phyloP scores from a whole-genome alignment of 2,888 invertebrate genomes.

The Choreutis nemorana region DNA sequence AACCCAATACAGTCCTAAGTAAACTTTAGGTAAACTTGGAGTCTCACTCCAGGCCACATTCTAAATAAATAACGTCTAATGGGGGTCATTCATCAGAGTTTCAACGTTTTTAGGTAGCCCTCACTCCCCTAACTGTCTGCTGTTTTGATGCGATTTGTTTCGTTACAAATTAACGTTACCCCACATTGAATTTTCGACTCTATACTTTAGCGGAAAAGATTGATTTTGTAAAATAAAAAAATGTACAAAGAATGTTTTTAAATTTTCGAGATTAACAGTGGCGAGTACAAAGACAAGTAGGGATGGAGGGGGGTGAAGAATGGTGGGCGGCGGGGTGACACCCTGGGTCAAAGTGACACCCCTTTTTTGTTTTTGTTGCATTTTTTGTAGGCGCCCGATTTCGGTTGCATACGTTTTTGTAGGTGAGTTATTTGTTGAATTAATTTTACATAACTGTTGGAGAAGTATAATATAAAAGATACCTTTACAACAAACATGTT shows the following conservation, averaged over 20 bases:
- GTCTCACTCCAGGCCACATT: conserved; percentile 63
- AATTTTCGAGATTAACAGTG: conserved; percentile 52
- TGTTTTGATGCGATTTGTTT: conserved; percentile 40
- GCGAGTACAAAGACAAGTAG: conserved; percentile 61
- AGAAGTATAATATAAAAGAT: too few species aligned
- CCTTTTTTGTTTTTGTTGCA: conserved; percentile 53
- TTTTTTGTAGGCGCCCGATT: conserved; percentile 56
- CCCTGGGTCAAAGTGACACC: conserved; percentile 44
- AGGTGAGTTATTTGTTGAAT: conserved; percentile 15
- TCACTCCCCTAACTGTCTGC: conserved; percentile 52
- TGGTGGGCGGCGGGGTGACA: conserved; percentile 31
- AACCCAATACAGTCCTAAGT: conserved; percentile 66
- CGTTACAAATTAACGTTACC: conserved; percentile 32
- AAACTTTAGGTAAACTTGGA: conserved; percentile 59
- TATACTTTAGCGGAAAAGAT: conserved; percentile 14
- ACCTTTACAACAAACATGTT: too few species aligned
- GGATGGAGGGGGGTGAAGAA: conserved; percentile 31
- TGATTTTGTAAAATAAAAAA: conserved; percentile 14
- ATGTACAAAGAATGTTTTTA: conserved; percentile 46
- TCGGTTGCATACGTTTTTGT: conserved; percentile 29
- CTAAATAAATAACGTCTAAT: conserved; percentile 69
- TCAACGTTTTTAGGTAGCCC: conserved; percentile 62
- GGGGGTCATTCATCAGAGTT: conserved; percentile 67
- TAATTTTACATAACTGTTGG: conserved; percentile 10
- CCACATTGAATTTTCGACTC: conserved; percentile 15